These are phyloP conservation scores for Calosoma granatense DNA, from an alignment of 1,140 invertebrate species.

Conservation along the genomic window DNA sequence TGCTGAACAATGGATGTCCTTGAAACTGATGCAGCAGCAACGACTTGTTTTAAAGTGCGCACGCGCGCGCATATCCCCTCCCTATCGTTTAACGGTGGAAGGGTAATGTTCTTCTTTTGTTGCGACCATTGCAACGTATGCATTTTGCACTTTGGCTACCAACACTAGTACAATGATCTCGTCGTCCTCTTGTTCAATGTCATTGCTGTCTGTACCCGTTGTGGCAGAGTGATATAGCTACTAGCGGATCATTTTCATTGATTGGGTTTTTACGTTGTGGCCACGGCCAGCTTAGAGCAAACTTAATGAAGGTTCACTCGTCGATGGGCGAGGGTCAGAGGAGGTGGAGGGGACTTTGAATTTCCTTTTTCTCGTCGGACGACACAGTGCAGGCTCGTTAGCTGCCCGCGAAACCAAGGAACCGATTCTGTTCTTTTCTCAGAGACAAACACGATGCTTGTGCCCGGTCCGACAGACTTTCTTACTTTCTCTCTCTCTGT, in stretches of 20 bases:
- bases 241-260: conserved; percentile 10
- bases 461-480: too few relatives aligned
- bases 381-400: not conserved
- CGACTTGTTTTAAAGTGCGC: too few relatives aligned
- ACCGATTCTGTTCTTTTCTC: too few relatives aligned
- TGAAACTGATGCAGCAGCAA: too few relatives aligned
- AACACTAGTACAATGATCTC: not conserved
- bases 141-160: not conserved
- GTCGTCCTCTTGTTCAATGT: not conserved
- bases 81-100: too few relatives aligned
- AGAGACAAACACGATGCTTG: not conserved
- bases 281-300: conserved; percentile 3
- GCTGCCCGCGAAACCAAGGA: not conserved
- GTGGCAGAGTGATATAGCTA: not conserved
- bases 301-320: conserved; percentile 11
- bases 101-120: not conserved
- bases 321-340: too few relatives aligned
- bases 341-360: not conserved
- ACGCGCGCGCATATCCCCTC: too few relatives aligned
- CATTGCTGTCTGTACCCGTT: not conserved
- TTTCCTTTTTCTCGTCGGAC: not conserved
- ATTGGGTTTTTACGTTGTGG: conserved; percentile 9
- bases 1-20: too few relatives aligned
- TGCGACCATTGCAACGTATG: conserved; percentile 1
- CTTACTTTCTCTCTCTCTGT: not conserved